Evolutionary conservation across 2,888 invertebrate genomes (phyloP).

Genomic region (Adela reaumurella): DNA sequence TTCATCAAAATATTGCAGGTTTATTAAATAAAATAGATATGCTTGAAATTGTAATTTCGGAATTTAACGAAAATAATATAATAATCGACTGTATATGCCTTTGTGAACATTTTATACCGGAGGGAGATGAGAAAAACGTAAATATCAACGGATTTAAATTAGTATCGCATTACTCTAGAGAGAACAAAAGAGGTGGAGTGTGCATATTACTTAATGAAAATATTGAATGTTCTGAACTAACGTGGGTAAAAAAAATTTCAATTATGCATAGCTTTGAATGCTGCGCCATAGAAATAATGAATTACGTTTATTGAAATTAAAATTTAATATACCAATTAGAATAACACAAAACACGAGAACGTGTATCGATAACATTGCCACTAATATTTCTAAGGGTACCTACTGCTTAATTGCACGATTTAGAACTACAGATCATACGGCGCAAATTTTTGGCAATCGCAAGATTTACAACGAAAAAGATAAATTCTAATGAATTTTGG

Average conservation of each 20-base stretch:
- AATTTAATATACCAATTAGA: too few species aligned
- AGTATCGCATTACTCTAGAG: conserved; percentile 1
- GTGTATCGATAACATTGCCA: too few species aligned
- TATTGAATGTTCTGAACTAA: not conserved
- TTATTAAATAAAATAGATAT: conserved; percentile 1
- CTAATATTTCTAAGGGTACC: too few species aligned
- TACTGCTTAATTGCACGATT: too few species aligned
- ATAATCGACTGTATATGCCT: conserved; percentile 1
- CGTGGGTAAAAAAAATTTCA: not conserved
- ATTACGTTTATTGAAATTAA: too few species aligned
- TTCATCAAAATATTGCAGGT: too few species aligned
- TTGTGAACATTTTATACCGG: conserved; percentile 3
- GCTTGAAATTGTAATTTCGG: conserved; percentile 1
- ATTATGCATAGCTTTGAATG: conserved; percentile 3
- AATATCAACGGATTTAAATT: not conserved
- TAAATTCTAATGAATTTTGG: too few species aligned
- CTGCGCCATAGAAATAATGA: conserved; percentile 5
- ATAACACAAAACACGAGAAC: too few species aligned
- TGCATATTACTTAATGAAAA: too few species aligned
- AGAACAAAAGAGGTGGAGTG: conserved; percentile 3
- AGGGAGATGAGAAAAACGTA: conserved; percentile 3
- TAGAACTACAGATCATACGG: too few species aligned
- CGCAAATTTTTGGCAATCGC: too few species aligned
- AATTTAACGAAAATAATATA: not conserved
- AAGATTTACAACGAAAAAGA: too few species aligned